Base-by-base conservation (phyloP, 2,888 invertebrate species). In the Hofmannophila pseudospretella region DNA sequence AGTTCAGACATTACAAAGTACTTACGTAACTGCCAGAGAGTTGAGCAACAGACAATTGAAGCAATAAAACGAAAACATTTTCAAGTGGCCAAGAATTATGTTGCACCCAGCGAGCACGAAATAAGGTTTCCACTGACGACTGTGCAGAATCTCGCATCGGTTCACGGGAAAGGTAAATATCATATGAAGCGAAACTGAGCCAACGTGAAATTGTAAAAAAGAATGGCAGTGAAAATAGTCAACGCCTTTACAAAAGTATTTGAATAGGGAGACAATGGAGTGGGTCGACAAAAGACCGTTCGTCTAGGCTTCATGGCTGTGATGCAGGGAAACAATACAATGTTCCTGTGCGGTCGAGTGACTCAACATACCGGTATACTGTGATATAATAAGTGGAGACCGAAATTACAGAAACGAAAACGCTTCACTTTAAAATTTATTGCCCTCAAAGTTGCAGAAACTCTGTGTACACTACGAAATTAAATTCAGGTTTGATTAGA, bases 1-100 rank as follows among this genome's bases (percentile, higher is more conserved):
- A 16, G 16, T 16, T 34, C 23, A 28, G 54, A 63, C 65, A 69
- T 69, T 67, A 73, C 61, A 63, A 67, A 64, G 51, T 61, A 69
- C 62, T 76, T 74, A 77, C 74, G 77, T 69, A 73, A 75, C 54
- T 52, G 49, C 51, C 65, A 56, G 52, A 60, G 63, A 66, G 70
- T 76, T 70, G 71, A 71, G 72, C 73, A 75, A 77, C 71, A 70
- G 67, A 74, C 78, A 80, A 80, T 84, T 77, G 80, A 72, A 54
- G 67, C 73, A 75, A 82, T 80, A 72, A 74, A 68, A 71, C 62
- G 68, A 70, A 76, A 79, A 71, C 68, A 67, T 60, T 65, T 58
- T 65, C 67, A 71, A 76, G 70, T 72, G 67, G 68, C 52, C 63
- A 59, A 62, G 67, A 70, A 73, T 66, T 60, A 62, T 22, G 67